phyloP scores from a whole-genome alignment of 2,797 vertebrate genomes.

The Sphaeramia orbicularis region DNA sequence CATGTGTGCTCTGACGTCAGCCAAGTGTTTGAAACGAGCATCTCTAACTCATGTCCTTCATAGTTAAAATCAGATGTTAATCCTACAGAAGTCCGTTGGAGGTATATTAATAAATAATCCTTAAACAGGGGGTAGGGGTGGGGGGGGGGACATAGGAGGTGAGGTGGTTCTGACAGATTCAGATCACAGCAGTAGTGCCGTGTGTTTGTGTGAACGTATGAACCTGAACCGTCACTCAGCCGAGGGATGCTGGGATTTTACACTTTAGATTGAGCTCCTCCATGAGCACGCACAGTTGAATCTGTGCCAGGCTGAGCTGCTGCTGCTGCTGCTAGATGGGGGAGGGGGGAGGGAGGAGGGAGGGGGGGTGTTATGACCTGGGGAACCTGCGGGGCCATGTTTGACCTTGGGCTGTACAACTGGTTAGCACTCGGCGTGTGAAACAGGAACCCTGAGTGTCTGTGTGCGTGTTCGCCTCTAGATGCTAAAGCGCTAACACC shows the following conservation, averaged over 20 bases:
- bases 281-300: slow-evolving; percentile 20
- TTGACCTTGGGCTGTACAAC: slow-evolving; percentile 69
- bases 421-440: slow-evolving; percentile 55
- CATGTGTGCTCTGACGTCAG: no score
- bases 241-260: not conserved
- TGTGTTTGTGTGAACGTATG: no score
- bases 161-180: no score
- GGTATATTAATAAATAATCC: not conserved
- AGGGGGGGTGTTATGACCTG: slow-evolving; percentile 12
- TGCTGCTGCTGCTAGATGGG: not conserved
- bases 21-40: no score
- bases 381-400: slow-evolving; percentile 39
- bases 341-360: not conserved
- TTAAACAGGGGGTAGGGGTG: not conserved
- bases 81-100: no score
- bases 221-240: not conserved
- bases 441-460: slow-evolving; percentile 32
- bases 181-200: not conserved
- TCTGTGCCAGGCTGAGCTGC: slow-evolving; percentile 32
- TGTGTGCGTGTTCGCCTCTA: slow-evolving; percentile 17
- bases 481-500: slow-evolving; percentile 20
- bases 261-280: slow-evolving; percentile 12
- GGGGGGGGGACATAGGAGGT: no score
- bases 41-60: no score
- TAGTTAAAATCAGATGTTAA: no score